A percentile compares a stretch with the other conserved stretches of the same genome.
These are phyloP conservation scores for Amiota communis DNA, from an alignment of 2,888 invertebrate species.

Conservation along the genomic window DNA sequence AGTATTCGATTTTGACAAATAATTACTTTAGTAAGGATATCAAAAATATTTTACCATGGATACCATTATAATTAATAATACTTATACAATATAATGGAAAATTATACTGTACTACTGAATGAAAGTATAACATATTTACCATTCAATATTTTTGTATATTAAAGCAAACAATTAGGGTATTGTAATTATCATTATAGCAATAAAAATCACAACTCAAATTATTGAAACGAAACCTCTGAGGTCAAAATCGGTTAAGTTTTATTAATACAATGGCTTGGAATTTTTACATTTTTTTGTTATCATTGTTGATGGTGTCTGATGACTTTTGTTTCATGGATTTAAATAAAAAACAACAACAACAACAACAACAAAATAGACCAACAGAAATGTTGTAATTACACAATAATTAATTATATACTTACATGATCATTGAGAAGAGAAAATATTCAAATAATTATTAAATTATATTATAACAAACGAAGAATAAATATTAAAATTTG, in stretches of 20 bases:
- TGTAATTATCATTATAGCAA: background rate
- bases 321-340: background rate
- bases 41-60: too few relatives aligned
- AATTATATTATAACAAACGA: too few relatives aligned
- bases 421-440: too few relatives aligned
- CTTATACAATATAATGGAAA: too few relatives aligned
- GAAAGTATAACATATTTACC: too few relatives aligned
- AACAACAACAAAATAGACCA: background rate
- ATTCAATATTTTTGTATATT: too few relatives aligned
- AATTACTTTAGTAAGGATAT: too few relatives aligned
- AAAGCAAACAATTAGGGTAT: background rate
- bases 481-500: too few relatives aligned
- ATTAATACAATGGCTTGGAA: conserved; percentile 36
- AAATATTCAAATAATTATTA: too few relatives aligned
- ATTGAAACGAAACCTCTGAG: background rate
- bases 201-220: conserved; percentile 9
- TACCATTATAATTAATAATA: too few relatives aligned
- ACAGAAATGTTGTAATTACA: conserved; percentile 51
- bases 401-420: conserved; percentile 60
- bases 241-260: conserved; percentile 60
- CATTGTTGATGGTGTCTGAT: background rate
- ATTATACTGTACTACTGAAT: too few relatives aligned
- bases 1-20: too few relatives aligned
- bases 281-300: conserved; percentile 29
- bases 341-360: background rate